Percentiles rank a stretch among this genome's conserved stretches.
These are phyloP conservation scores for Hydrotaea diabolus DNA, from an alignment of 2,888 invertebrate species.

Conservation along the genomic window DNA sequence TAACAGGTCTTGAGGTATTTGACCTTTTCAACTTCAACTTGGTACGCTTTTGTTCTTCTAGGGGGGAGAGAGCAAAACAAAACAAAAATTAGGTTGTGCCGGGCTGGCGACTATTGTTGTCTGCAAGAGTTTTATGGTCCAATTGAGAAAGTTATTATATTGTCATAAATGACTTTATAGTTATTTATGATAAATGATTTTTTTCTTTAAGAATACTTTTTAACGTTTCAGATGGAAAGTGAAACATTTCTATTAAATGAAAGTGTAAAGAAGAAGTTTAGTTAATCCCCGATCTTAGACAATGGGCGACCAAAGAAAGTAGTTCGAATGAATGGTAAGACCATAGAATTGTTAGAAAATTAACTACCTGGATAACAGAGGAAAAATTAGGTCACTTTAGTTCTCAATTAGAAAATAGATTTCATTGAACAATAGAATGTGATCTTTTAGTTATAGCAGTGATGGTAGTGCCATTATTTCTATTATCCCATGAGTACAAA, in stretches of 20 bases:
- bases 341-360: too few relatives aligned
- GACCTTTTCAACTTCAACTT: constrained; percentile 37
- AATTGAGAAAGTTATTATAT: constrained; percentile 41
- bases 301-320: too few relatives aligned
- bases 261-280: background rate
- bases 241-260: background rate
- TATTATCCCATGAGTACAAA: too few relatives aligned
- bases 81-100: background rate
- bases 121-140: background rate
- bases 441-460: too few relatives aligned
- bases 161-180: constrained; percentile 6
- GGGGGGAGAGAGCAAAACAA: background rate
- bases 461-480: too few relatives aligned
- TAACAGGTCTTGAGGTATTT: constrained; percentile 18
- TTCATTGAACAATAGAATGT: too few relatives aligned
- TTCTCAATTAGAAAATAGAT: too few relatives aligned
- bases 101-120: background rate
- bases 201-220: background rate
- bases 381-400: too few relatives aligned
- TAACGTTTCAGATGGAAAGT: background rate
- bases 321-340: too few relatives aligned
- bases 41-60: background rate
- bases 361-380: too few relatives aligned
- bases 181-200: background rate
- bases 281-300: too few relatives aligned